These are phyloP conservation scores for Microcebus ravelobensis DNA, from an alignment of 2,113 vertebrate genomes.

Conservation along the genomic window DNA sequence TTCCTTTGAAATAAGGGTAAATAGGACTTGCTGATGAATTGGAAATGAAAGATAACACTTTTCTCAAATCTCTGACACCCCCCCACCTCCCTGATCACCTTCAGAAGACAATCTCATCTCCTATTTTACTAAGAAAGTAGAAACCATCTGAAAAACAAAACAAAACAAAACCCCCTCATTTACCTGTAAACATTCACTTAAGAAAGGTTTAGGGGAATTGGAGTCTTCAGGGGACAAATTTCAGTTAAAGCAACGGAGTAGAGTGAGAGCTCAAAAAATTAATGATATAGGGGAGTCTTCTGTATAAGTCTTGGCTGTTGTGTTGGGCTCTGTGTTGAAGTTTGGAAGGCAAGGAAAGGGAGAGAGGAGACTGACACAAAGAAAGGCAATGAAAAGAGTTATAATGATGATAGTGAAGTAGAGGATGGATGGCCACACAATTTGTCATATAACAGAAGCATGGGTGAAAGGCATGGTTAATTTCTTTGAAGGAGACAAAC, in stretches of 20 bases:
- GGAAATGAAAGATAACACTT: not conserved
- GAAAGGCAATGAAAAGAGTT: not conserved
- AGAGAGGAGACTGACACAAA: not conserved
- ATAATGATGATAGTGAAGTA: not conserved
- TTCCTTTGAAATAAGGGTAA: not conserved
- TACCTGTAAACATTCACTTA: not conserved
- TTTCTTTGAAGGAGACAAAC: not conserved
- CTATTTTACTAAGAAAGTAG: not conserved
- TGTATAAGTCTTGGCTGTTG: not conserved
- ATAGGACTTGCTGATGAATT: not conserved
- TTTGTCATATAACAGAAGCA: not conserved
- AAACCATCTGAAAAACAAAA: not conserved
- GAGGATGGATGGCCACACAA: not conserved
- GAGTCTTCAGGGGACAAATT: not conserved
- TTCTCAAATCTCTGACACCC: not conserved
- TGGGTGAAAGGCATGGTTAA: not conserved
- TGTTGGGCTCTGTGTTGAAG: not conserved
- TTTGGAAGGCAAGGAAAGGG: not conserved
- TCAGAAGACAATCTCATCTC: slow-evolving; percentile 4
- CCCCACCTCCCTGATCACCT: not conserved
- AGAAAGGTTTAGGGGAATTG: not conserved
- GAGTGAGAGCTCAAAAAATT: not conserved
- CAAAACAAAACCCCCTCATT: not conserved
- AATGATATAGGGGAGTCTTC: not conserved
- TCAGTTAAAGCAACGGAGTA: not conserved